phyloP scores from a whole-genome alignment of 2,888 invertebrate genomes.

The Acleris cristana region DNA sequence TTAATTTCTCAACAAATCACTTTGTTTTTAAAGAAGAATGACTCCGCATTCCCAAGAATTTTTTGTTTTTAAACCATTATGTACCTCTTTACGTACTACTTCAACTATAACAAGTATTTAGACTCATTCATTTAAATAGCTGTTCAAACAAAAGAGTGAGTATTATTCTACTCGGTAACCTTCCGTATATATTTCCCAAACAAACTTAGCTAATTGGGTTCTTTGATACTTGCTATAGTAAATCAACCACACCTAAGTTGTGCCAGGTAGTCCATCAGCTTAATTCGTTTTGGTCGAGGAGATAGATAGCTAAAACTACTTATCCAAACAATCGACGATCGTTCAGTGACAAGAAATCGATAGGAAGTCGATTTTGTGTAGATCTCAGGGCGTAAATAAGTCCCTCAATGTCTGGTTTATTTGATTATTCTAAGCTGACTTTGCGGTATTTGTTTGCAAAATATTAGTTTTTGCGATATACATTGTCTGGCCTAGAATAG shows the following conservation, averaged over 20 bases:
- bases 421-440: too few relatives aligned
- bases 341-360: too few relatives aligned
- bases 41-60: too few relatives aligned
- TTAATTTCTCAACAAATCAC: too few relatives aligned
- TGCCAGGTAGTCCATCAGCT: conserved; percentile 6
- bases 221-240: conserved; percentile 15
- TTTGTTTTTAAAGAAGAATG: too few relatives aligned
- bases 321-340: neutral
- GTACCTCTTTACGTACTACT: neutral
- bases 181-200: conserved; percentile 18
- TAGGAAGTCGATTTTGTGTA: too few relatives aligned
- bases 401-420: too few relatives aligned
- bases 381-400: too few relatives aligned
- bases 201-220: conserved; percentile 36
- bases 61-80: too few relatives aligned
- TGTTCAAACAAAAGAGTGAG: conserved; percentile 13
- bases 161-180: conserved; percentile 1
- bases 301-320: neutral
- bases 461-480: too few relatives aligned
- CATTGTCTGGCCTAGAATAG: too few relatives aligned
- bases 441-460: too few relatives aligned
- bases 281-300: conserved; percentile 12
- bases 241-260: conserved; percentile 27
- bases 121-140: conserved; percentile 15
- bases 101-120: conserved; percentile 25